Base-by-base conservation (phyloP, 1,140 invertebrate genomes). In the Drosophila tropicalis region DNA sequence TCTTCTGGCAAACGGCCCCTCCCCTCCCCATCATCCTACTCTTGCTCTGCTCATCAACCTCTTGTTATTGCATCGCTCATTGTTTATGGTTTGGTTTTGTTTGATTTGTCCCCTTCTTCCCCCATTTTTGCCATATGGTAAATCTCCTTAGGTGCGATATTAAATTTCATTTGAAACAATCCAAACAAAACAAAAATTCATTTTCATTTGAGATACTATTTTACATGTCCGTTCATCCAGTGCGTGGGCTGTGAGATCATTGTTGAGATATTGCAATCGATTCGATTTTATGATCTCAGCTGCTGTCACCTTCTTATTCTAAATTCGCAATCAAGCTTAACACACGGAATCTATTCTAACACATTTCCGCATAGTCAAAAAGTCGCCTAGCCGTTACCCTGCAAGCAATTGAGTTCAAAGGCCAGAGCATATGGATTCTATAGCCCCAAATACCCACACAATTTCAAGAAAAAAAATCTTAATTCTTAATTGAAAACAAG, bases 401-500 rank as follows among this genome's bases (percentile, higher is more conserved):
- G 1, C 17, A 51, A 12, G 10, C 12, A 12, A 4, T 39, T 36
- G 10, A 5, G 6, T 29, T 0, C 1, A 29, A 0, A 29, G 0
- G 0, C 0, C 5, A 5, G 29, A 29, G 29, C 29, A 29, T 29
- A 29, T 29, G 5, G 29, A 29, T 6, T 29, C 5, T 29, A 1
- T 29, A 29, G 29, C 29, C 29, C 1, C 5, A 29, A 0, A 29
- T 29, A 29, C 5, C 29, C 29, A 29, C 29, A 29, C 29, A 29
- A 29, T 29, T 29, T 6, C 2, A 29, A 6, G 6, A 29, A 29
- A 32, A 51, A 44, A 47, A 51, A 72, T 76, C 70, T 56, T 39
- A 36, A 57, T 40, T 62, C 40, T 51, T 32, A 36, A 41, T 13
- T 19, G 22, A 17, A 19, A 34, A 44, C 39, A 29, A 47, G 17